Percentiles rank a stretch among this genome's conserved stretches.
These are phyloP conservation scores for Lapara coniferarum DNA, from an alignment of 2,888 invertebrate species.

Conservation along the genomic window DNA sequence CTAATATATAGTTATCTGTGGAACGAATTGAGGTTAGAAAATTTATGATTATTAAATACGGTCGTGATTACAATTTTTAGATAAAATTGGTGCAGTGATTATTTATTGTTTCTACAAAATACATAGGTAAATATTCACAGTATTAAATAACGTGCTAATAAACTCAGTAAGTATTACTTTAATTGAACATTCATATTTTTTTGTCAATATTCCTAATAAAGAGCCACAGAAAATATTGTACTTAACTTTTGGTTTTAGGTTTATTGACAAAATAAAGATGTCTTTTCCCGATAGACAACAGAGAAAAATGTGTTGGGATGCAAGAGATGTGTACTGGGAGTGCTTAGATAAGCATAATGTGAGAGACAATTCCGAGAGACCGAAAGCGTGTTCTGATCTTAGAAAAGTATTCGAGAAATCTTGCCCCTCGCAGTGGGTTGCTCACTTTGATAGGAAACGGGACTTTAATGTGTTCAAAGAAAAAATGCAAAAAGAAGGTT, in stretches of 20 bases:
- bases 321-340: slow-evolving; percentile 94
- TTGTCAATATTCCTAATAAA: slow-evolving; percentile 24
- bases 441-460: slow-evolving; percentile 96
- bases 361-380: slow-evolving; percentile 81
- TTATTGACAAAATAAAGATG: slow-evolving; percentile 77
- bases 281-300: slow-evolving; percentile 92
- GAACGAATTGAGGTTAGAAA: too few relatives aligned
- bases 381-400: slow-evolving; percentile 86
- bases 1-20: too few relatives aligned
- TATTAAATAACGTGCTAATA: neutral
- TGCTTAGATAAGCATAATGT: slow-evolving; percentile 90
- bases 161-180: neutral
- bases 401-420: slow-evolving; percentile 89
- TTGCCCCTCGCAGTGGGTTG: slow-evolving; percentile 94
- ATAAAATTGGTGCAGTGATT: too few relatives aligned
- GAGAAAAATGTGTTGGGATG: slow-evolving; percentile 92
- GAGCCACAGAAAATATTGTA: slow-evolving; percentile 31
- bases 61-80: too few relatives aligned
- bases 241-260: slow-evolving; percentile 67
- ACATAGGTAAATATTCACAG: too few relatives aligned
- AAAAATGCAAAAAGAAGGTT: slow-evolving; percentile 93
- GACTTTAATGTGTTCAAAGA: slow-evolving; percentile 94
- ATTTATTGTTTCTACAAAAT: too few relatives aligned
- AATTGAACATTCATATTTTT: too few relatives aligned
- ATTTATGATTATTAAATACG: too few relatives aligned